These are phyloP conservation scores for Polydrusus tereticollis DNA, from an alignment of 2,888 invertebrate genomes.

Conservation along the genomic window DNA sequence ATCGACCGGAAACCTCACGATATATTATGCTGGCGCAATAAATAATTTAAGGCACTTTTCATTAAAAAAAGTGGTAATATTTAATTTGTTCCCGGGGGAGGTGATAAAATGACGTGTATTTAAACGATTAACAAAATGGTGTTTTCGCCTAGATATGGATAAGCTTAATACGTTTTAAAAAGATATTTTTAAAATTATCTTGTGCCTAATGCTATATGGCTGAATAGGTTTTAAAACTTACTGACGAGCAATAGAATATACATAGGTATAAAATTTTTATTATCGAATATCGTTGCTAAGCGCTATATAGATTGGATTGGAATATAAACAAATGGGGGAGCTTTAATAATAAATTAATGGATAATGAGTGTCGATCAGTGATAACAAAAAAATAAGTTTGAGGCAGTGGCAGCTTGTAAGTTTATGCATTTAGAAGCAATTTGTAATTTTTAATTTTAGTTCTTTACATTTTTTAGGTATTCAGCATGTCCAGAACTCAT, in stretches of 20 bases:
- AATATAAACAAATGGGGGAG: slow-evolving; percentile 33
- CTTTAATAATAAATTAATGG: not conserved
- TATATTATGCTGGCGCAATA: slow-evolving; percentile 23
- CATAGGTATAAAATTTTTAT: slow-evolving; percentile 13
- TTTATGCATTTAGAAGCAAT: too few species aligned
- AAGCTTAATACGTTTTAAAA: too few species aligned
- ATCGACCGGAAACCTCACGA: slow-evolving; percentile 41
- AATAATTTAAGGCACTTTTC: slow-evolving; percentile 32
- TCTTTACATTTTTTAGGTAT: not conserved
- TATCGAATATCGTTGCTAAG: slow-evolving; percentile 38
- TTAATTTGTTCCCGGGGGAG: not conserved
- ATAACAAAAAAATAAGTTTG: not conserved
- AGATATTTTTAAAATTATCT: too few species aligned
- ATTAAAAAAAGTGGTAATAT: slow-evolving; percentile 6
- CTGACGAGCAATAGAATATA: too few species aligned
- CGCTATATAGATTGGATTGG: slow-evolving; percentile 20
- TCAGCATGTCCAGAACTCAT: too few species aligned
- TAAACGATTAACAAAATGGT: too few species aligned
- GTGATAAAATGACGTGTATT: not conserved
- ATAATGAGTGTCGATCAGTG: not conserved
- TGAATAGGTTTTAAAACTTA: too few species aligned
- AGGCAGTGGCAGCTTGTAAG: not conserved
- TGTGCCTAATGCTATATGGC: too few species aligned
- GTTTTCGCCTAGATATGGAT: too few species aligned
- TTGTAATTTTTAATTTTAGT: not conserved